These are phyloP conservation scores for Coelopa pilipes DNA, from an alignment of 2,888 invertebrate species.

Conservation along the genomic window DNA sequence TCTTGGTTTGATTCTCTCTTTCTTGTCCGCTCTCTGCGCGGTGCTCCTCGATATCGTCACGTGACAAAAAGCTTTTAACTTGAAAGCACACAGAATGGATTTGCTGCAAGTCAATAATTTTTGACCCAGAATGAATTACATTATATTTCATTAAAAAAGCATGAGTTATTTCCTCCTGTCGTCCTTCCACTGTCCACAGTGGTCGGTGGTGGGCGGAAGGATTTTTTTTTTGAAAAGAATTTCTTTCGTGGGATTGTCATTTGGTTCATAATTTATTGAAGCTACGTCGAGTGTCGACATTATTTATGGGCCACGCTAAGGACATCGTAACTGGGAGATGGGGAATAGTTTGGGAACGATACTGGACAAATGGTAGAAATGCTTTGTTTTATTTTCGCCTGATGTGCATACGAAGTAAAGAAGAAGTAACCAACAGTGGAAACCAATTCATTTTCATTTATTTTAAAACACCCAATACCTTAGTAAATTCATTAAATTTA, in stretches of 20 bases:
- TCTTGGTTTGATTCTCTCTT: not conserved
- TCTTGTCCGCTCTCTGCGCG: not conserved
- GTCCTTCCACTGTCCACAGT: not conserved
- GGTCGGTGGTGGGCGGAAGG: not conserved
- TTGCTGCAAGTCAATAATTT: constrained; percentile 41
- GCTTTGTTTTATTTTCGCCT: not conserved
- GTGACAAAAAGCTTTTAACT: constrained; percentile 35
- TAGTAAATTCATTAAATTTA: no score
- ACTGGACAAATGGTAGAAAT: not conserved
- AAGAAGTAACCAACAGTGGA: no score
- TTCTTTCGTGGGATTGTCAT: constrained; percentile 10
- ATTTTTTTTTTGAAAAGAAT: not conserved
- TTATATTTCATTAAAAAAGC: constrained; percentile 32
- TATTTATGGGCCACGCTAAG: not conserved
- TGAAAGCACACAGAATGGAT: constrained; percentile 21
- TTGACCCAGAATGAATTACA: constrained; percentile 46
- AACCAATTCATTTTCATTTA: no score
- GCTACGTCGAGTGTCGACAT: constrained; percentile 2
- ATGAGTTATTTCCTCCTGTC: not conserved
- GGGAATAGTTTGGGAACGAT: not conserved
- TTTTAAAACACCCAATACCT: no score
- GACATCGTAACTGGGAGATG: not conserved
- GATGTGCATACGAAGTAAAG: no score
- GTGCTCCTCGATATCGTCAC: constrained; percentile 16
- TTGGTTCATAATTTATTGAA: not conserved